phyloP scores from a whole-genome alignment of 1,140 invertebrate genomes.

The Magallana angulata region DNA sequence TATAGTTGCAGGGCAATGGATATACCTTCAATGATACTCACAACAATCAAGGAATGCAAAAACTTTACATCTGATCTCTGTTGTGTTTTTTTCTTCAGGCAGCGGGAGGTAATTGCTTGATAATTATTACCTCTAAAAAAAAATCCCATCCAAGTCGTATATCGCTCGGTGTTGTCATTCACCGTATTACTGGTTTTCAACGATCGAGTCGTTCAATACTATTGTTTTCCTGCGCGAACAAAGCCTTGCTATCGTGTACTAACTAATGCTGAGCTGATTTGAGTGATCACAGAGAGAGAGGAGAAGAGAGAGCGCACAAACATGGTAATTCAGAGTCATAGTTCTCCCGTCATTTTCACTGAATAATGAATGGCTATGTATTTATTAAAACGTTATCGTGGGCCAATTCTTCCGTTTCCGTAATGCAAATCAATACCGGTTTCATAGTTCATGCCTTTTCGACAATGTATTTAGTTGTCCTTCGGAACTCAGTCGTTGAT shows the following conservation, averaged over 20 bases:
- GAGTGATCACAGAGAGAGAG: constrained; percentile 6
- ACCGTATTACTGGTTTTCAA: background rate
- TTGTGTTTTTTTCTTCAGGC: background rate
- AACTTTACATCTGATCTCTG: too few species aligned
- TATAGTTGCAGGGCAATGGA: too few species aligned
- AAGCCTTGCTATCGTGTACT: background rate
- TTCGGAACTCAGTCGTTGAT: too few species aligned
- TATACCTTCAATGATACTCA: too few species aligned
- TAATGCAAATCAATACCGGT: constrained; percentile 22
- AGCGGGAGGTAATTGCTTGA: constrained; percentile 12
- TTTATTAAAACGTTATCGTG: constrained; percentile 28
- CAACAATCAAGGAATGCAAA: too few species aligned
- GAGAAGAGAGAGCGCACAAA: background rate
- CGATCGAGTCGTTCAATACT: background rate
- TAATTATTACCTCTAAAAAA: background rate
- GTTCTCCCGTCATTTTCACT: constrained; percentile 23
- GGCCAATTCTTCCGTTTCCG: constrained; percentile 11
- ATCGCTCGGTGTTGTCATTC: background rate
- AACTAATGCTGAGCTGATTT: background rate
- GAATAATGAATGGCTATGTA: constrained; percentile 30
- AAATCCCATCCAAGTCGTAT: background rate
- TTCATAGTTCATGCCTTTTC: background rate
- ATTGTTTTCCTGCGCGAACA: background rate
- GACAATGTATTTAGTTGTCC: background rate
- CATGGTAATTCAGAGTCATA: background rate